These are phyloP conservation scores for Ianthella basta DNA, from an alignment of 37 sponge, comb jelly and placozoan species.

Conservation along the genomic window DNA sequence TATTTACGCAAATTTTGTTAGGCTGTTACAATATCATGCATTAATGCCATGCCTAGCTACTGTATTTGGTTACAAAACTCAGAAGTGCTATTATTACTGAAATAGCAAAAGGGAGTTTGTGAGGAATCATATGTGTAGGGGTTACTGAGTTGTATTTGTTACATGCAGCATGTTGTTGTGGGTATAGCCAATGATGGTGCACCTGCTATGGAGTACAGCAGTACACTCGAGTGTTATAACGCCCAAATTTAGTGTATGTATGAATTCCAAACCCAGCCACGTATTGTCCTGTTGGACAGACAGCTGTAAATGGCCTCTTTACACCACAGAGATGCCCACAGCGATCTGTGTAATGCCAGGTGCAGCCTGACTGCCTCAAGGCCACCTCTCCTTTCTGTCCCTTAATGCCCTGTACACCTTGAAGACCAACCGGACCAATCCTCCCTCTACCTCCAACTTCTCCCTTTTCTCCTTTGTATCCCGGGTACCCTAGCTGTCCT, in stretches of 20 bases:
- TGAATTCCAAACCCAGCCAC: not conserved
- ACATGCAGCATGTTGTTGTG: no score
- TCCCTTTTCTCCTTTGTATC: constrained; percentile 11
- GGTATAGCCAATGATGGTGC: no score
- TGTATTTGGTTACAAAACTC: no score
- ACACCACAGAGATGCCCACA: constrained; percentile 35
- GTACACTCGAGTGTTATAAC: not conserved
- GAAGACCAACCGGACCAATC: not conserved
- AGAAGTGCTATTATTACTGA: no score
- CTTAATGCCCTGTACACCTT: not conserved
- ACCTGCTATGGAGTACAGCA: not conserved
- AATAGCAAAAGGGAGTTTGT: no score
- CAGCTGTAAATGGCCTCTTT: not conserved
- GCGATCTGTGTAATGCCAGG: constrained; percentile 3
- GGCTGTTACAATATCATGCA: no score
- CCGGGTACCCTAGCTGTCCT: constrained; percentile 4
- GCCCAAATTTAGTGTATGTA: not conserved
- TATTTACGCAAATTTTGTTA: no score
- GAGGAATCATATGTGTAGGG: no score
- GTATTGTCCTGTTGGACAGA: not conserved
- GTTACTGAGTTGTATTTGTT: no score
- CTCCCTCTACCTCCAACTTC: not conserved
- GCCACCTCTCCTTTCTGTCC: not conserved
- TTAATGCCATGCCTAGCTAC: no score
- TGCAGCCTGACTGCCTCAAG: not conserved